Evolutionary conservation across 2,797 vertebrate genomes (phyloP).

Genomic region (Scolopax rusticola): DNA sequence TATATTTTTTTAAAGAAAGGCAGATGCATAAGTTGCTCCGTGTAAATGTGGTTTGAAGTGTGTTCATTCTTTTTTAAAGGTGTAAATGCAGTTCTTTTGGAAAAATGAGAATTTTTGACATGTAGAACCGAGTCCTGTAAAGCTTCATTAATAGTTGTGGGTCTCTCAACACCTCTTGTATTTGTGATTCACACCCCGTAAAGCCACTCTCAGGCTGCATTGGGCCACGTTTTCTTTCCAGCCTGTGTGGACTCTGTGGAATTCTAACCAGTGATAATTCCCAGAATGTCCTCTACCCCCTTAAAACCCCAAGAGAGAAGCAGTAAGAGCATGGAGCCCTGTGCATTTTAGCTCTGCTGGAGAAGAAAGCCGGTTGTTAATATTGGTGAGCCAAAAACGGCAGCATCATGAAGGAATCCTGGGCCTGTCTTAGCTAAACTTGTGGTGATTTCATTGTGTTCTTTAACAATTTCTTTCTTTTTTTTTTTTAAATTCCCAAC

Average conservation of each 20-base stretch:
- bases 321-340: background rate
- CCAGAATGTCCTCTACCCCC: background rate
- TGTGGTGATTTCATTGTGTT: background rate
- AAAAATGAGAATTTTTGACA: background rate
- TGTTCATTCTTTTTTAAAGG: background rate
- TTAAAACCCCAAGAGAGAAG: background rate
- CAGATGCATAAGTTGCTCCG: background rate
- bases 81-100: background rate
- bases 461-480: background rate
- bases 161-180: background rate
- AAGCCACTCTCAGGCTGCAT: background rate
- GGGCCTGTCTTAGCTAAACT: background rate
- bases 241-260: background rate
- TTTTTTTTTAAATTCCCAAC: background rate
- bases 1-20: background rate
- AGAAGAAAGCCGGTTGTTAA: background rate
- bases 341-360: background rate
- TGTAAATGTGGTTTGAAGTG: background rate
- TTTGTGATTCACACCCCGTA: background rate
- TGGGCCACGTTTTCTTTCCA: background rate
- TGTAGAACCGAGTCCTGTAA: background rate
- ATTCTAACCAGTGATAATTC: background rate
- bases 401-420: background rate
- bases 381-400: background rate
- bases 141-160: background rate